These are phyloP conservation scores for Conus canariensis DNA, from an alignment of 2,888 invertebrate species.

Conservation along the genomic window DNA sequence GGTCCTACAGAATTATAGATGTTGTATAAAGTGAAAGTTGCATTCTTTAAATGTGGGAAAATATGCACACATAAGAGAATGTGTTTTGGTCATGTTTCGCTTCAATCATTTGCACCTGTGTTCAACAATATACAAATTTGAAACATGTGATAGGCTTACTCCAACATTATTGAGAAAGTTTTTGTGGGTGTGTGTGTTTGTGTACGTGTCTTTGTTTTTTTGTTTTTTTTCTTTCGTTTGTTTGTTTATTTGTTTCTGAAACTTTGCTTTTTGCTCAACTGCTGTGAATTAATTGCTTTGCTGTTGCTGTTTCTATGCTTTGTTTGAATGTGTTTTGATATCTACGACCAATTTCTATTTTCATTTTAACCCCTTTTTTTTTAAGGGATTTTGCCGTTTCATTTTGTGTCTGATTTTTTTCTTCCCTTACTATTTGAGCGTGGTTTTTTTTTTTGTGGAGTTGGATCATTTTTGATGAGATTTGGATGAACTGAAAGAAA, in stretches of 20 bases:
- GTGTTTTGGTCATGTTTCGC: background rate
- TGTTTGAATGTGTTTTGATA: background rate
- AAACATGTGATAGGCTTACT: slow-evolving; percentile 2
- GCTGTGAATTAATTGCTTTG: slow-evolving; percentile 26
- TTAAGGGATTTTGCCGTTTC: background rate
- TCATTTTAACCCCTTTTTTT: background rate
- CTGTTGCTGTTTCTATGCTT: slow-evolving; percentile 18
- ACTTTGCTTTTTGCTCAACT: slow-evolving; percentile 21
- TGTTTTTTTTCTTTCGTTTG: background rate
- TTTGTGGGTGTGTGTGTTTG: background rate
- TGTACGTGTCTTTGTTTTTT: no score
- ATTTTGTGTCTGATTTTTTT: background rate
- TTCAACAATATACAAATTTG: background rate
- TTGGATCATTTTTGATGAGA: no score
- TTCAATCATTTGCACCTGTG: background rate
- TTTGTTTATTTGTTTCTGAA: background rate
- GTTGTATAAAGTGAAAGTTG: no score
- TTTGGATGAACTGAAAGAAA: no score
- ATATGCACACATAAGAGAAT: background rate
- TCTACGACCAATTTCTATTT: background rate
- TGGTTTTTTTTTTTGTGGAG: background rate
- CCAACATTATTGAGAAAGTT: background rate
- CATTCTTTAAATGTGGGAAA: background rate
- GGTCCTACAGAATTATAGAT: no score
- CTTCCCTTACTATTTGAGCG: background rate